A percentile compares a stretch with the other conserved stretches of the same genome.
Evolutionary conservation across 2,113 vertebrate species (phyloP).

Genomic region (Ceratotherium simum): DNA sequence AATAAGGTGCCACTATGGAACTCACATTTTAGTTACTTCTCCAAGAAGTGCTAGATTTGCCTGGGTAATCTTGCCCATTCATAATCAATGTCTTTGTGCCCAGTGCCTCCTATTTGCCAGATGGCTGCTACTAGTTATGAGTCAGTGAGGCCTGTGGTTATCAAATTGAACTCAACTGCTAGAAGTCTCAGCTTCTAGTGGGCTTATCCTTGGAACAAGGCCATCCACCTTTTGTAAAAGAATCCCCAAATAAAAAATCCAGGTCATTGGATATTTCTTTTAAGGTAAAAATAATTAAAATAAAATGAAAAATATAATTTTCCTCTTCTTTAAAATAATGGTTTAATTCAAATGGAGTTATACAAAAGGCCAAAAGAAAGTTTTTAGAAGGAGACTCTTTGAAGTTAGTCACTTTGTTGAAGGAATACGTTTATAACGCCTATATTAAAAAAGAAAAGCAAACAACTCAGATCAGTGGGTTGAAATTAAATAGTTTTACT

Average conservation of each 20-base stretch:
- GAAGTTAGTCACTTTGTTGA: background rate
- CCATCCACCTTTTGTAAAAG: background rate
- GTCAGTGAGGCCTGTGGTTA: background rate
- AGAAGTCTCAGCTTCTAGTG: background rate
- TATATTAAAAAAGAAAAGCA: background rate
- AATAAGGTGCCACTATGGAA: background rate
- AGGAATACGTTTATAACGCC: background rate
- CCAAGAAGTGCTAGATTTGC: background rate
- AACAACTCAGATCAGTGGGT: background rate
- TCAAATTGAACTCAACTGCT: background rate
- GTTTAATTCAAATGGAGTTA: background rate
- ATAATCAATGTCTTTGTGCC: background rate
- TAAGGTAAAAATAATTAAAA: constrained; percentile 38
- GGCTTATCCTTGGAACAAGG: background rate
- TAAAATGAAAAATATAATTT: background rate
- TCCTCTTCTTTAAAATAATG: constrained; percentile 37
- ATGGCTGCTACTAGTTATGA: background rate
- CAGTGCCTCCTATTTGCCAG: background rate
- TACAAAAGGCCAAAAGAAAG: background rate
- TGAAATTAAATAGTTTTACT: background rate
- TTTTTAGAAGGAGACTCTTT: background rate
- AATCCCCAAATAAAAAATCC: background rate
- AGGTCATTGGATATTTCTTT: background rate
- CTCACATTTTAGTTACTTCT: background rate
- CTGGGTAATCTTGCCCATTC: background rate